Base-by-base conservation (phyloP, 2,888 invertebrate genomes). In the Xiphydria camelus region DNA sequence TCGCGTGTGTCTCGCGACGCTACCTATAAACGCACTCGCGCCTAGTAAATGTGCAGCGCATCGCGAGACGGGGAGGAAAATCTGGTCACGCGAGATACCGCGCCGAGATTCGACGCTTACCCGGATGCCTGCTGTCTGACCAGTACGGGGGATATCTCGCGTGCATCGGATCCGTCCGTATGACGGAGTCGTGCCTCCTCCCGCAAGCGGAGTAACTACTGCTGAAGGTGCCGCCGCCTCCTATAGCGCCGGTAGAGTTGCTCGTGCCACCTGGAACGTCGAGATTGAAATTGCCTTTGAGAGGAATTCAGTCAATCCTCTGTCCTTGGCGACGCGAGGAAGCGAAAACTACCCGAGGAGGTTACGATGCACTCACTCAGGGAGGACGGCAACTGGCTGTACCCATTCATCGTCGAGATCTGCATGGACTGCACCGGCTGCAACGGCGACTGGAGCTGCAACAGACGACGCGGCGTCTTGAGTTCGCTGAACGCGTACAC, bases 341-440 rank as follows among this genome's bases (percentile, higher is more conserved):
- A 31, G 9, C 2, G 0, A 18, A 33, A 6, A 1, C 14, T 12
- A 10, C n/a, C n/a, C n/a, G n/a, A n/a, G n/a, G n/a, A n/a, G n/a
- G n/a, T n/a, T 2, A 17, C 22, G 5, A 4, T 32, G 18, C 44
- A 70, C 76, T 77, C 68, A 77, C 77, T 68, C 59, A 77, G 53
- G n/a, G 75, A 64, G 17, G 75, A 66, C 37, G 70, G 60, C 45
- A 77, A 57, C 51, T 78, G 77, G 36, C 76, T 66, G 59, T 78
- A 77, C 7, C 75, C 72, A 53, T 77, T 77, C 77, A 78, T 77
- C 25, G 75, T 57, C 23, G 77, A 68, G 38, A 78, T 76, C 59
- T 75, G 77, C 73, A 77, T 72, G 21, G 76, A 66, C 47, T 76
- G 77, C 56, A 78, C 72, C 10, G 76, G 74, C 46, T 76, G 76